A percentile compares a stretch with the other conserved stretches of the same genome.
phyloP scores from a whole-genome alignment of 2,888 invertebrate species.

The Chydorus sphaericus region DNA sequence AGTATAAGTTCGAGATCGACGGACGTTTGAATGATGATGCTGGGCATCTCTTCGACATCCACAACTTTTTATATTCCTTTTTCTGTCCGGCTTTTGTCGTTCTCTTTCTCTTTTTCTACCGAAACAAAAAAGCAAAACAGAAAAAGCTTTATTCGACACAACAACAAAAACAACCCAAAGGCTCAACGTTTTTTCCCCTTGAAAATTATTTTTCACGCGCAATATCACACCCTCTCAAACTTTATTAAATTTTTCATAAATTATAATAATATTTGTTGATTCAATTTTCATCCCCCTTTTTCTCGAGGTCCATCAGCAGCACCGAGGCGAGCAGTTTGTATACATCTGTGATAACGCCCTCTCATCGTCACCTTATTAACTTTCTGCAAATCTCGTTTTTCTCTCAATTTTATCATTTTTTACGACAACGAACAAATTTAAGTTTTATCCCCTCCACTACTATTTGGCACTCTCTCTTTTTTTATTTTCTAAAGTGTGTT shows the following conservation, averaged over 20 bases:
- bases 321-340: constrained; percentile 1
- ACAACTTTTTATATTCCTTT: too few species aligned
- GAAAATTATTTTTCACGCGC: constrained; percentile 4
- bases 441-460: too few species aligned
- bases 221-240: too few species aligned
- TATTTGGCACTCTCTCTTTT: too few species aligned
- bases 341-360: constrained; percentile 8
- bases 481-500: too few species aligned
- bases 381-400: too few species aligned
- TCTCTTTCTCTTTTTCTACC: neutral
- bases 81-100: neutral
- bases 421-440: too few species aligned
- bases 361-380: neutral
- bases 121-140: neutral
- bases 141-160: constrained; percentile 2
- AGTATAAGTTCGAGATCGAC: constrained; percentile 66
- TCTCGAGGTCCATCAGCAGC: neutral
- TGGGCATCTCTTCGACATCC: too few species aligned
- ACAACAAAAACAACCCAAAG: too few species aligned
- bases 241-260: too few species aligned
- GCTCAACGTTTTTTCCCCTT: constrained; percentile 6
- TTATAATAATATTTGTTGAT: too few species aligned
- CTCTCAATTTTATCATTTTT: too few species aligned
- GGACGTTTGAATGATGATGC: constrained; percentile 68
- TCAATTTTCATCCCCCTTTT: neutral